A percentile compares a stretch with the other conserved stretches of the same genome.
These are phyloP conservation scores for Porites divaricata DNA, from an alignment of 92 coral and sea anemone species.

Conservation along the genomic window DNA sequence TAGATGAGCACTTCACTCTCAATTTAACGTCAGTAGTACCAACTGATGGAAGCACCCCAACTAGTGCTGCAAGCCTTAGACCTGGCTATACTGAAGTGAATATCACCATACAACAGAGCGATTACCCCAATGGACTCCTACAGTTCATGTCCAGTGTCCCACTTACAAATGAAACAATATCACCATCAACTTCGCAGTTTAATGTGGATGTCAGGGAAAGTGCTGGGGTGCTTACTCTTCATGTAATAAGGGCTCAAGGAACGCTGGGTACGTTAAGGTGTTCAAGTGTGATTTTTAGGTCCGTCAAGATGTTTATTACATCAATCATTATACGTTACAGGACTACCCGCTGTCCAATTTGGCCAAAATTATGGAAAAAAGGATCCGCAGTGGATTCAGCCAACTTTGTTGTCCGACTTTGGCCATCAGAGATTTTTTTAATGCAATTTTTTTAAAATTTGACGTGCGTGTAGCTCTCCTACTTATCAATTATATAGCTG, in stretches of 20 bases:
- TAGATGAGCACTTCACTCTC: conserved; percentile 73
- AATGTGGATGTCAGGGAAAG: conserved; percentile 79
- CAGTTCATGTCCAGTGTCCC: conserved; percentile 86
- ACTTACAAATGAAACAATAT: conserved; percentile 61
- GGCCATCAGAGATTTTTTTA: no score
- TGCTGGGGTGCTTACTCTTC: conserved; percentile 60
- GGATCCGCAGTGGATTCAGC: no score
- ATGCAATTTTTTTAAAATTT: no score
- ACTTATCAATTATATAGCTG: no score
- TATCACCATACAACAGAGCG: conserved; percentile 83
- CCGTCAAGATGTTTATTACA: background rate
- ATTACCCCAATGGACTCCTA: conserved; percentile 87
- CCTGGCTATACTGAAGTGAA: conserved; percentile 73
- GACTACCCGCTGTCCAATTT: no score
- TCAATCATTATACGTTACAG: no score
- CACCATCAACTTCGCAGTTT: conserved; percentile 58
- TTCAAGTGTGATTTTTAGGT: no score
- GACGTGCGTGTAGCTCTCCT: no score
- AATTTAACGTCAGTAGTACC: conserved; percentile 76
- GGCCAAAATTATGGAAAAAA: no score
- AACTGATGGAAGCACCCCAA: conserved; percentile 89
- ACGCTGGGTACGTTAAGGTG: conserved; percentile 56
- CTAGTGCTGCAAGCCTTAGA: conserved; percentile 91
- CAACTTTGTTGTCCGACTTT: no score
- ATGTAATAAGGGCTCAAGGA: conserved; percentile 90